Evolutionary conservation across 2,113 vertebrate genomes (phyloP).

Genomic region (Pachyramphus minor): DNA sequence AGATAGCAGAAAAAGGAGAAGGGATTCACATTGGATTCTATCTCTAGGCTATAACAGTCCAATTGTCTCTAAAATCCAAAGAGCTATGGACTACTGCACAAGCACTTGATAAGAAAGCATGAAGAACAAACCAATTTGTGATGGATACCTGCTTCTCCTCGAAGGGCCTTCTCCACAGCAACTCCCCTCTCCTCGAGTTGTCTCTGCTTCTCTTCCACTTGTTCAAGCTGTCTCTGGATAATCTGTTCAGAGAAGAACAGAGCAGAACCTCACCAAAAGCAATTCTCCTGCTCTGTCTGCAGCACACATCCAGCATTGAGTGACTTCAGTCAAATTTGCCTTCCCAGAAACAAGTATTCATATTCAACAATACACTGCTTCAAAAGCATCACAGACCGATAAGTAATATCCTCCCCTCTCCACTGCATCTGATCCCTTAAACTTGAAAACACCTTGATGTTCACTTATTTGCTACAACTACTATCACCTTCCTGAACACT

Average conservation of each 20-base stretch:
- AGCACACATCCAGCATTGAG: neutral
- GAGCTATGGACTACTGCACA: neutral
- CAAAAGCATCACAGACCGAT: neutral
- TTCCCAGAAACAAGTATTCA: neutral
- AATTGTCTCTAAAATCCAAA: constrained; percentile 1
- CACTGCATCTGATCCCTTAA: neutral
- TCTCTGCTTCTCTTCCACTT: constrained; percentile 98
- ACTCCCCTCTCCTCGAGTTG: constrained; percentile 95
- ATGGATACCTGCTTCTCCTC: constrained; percentile 96
- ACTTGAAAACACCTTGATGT: neutral
- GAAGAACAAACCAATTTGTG: neutral
- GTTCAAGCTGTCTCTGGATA: constrained; percentile 96
- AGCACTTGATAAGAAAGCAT: neutral
- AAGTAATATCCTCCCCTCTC: neutral
- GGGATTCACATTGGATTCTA: neutral
- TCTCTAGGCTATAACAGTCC: neutral
- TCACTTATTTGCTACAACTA: neutral
- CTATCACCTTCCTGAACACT: neutral
- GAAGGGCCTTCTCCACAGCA: constrained; percentile 94
- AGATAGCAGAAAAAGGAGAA: neutral
- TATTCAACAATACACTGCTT: neutral
- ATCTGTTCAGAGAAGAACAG: constrained; percentile 74
- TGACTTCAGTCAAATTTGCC: neutral
- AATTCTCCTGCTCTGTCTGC: neutral
- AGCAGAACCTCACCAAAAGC: neutral